These are phyloP conservation scores for Pseudopodoces humilis DNA, from an alignment of 2,113 vertebrate genomes.

Conservation along the genomic window DNA sequence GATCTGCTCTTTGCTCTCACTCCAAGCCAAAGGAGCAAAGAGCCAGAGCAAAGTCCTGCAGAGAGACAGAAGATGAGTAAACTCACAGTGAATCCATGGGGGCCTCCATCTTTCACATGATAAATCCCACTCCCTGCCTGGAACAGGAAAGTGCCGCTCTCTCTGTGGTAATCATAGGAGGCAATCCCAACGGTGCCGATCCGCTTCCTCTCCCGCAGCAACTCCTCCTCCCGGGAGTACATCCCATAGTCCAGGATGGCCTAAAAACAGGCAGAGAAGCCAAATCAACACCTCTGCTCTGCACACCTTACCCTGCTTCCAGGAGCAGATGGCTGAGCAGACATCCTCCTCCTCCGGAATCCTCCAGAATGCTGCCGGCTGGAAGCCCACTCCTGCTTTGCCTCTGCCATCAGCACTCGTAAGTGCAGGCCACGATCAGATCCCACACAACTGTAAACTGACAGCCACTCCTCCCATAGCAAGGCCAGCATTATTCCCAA, in stretches of 20 bases:
- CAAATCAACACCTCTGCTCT: not conserved
- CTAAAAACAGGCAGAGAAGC: slow-evolving; percentile 33
- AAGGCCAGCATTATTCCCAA: not conserved
- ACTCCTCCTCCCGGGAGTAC: slow-evolving; percentile 83
- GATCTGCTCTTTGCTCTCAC: not conserved
- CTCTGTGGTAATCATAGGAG: slow-evolving; percentile 80
- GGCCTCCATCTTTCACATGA: slow-evolving; percentile 79
- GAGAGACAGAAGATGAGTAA: not conserved
- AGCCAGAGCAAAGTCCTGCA: not conserved
- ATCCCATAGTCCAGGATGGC: slow-evolving; percentile 82
- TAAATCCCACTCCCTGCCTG: slow-evolving; percentile 80
- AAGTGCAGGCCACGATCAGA: not conserved
- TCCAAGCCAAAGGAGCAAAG: not conserved
- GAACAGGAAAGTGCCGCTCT: slow-evolving; percentile 81
- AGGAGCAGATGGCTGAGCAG: slow-evolving; percentile 40
- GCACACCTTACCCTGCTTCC: not conserved
- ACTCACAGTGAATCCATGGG: slow-evolving; percentile 82
- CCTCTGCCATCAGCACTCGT: not conserved
- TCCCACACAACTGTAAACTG: not conserved
- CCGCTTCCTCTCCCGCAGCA: slow-evolving; percentile 81
- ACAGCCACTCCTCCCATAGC: not conserved
- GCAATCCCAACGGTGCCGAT: slow-evolving; percentile 82
- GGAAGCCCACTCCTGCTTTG: not conserved
- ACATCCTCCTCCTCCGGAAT: slow-evolving; percentile 30
- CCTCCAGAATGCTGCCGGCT: not conserved